Evolutionary conservation across 2,797 vertebrate species (phyloP).

Genomic region (Anguilla megastoma): DNA sequence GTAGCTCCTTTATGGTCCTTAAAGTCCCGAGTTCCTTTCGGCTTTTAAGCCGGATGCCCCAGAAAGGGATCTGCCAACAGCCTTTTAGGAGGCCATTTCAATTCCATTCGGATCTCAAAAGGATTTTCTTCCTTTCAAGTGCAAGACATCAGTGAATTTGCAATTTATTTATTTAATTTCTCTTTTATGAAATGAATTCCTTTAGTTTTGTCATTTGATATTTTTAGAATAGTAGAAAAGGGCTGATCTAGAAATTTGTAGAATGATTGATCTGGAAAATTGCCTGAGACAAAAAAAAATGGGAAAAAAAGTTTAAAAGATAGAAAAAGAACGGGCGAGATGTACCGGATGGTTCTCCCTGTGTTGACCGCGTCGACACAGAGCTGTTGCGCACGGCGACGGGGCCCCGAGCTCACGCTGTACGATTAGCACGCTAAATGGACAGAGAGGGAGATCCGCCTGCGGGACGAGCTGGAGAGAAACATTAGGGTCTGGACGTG

Average conservation of each 20-base stretch:
- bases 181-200: neutral
- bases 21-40: constrained; percentile 14
- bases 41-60: neutral
- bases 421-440: constrained; percentile 32
- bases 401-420: neutral
- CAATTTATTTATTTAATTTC: neutral
- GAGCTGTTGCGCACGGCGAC: neutral
- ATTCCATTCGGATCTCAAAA: constrained; percentile 22
- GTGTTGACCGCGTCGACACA: neutral
- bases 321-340: neutral
- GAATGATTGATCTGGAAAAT: too few species aligned
- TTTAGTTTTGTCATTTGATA: neutral
- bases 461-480: constrained; percentile 37
- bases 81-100: neutral
- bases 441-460: constrained; percentile 36
- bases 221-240: neutral
- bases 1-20: constrained; percentile 12
- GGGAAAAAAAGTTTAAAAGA: too few species aligned
- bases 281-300: too few species aligned
- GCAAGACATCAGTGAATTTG: neutral
- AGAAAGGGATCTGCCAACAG: neutral
- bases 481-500: constrained; percentile 31
- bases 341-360: neutral
- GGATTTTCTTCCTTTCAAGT: constrained; percentile 16
- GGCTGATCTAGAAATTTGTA: too few species aligned